phyloP scores from a whole-genome alignment of 2,888 invertebrate species.

The Zeuzera pyrina region DNA sequence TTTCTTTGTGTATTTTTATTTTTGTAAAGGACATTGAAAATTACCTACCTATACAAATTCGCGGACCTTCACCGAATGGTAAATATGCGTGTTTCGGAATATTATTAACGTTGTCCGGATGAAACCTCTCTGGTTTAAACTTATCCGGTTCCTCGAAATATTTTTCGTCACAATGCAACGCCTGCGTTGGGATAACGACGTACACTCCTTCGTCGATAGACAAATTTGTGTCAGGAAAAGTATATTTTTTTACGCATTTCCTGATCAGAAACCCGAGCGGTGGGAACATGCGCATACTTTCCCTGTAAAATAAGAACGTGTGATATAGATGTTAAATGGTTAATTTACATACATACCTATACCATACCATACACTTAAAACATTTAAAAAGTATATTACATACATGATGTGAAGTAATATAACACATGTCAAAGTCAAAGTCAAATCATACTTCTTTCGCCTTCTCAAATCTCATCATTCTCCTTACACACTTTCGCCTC shows the following conservation, averaged over 20 bases:
- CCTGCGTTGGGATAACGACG: slow-evolving; percentile 16
- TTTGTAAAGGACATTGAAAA: too few relatives aligned
- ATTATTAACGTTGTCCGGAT: slow-evolving; percentile 13
- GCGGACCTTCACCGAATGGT: slow-evolving; percentile 20
- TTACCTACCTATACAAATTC: slow-evolving; percentile 16
- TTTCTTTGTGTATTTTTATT: too few relatives aligned
- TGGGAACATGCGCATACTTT: slow-evolving; percentile 16
- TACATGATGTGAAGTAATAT: too few relatives aligned
- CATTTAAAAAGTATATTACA: too few relatives aligned
- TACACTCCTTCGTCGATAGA: slow-evolving; percentile 16
- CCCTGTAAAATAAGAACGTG: too few relatives aligned
- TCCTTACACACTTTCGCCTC: too few relatives aligned
- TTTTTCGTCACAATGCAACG: slow-evolving; percentile 16
- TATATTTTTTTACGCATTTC: slow-evolving; percentile 15
- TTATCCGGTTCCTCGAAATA: slow-evolving; percentile 20
- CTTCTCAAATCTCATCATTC: too few relatives aligned
- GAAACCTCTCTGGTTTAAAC: slow-evolving; percentile 23
- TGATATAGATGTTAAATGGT: too few relatives aligned
- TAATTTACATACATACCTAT: too few relatives aligned
- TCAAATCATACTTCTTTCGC: too few relatives aligned
- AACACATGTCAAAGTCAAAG: too few relatives aligned
- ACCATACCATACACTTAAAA: too few relatives aligned
- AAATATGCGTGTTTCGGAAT: slow-evolving; percentile 15
- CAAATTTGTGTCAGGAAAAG: slow-evolving; percentile 14
- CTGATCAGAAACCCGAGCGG: slow-evolving; percentile 14